Evolutionary conservation across 2,113 vertebrate species (phyloP), one percentile per base, ranked within the genome.

Genomic region (Vulpes vulpes): DNA sequence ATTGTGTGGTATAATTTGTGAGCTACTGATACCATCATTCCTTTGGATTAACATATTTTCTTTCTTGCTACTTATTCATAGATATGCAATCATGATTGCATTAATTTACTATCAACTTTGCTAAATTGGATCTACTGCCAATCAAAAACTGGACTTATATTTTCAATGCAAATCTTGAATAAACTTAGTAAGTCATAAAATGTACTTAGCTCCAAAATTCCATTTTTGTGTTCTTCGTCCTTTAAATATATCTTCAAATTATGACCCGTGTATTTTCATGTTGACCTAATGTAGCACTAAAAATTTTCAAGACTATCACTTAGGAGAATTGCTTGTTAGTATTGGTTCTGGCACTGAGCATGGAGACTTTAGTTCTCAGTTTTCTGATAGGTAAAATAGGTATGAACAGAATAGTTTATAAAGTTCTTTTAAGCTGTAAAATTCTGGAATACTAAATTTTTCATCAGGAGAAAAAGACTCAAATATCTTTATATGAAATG

Each of bases 361-460:
- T 14, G 53, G 19, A 85, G 10, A 60, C 4, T 12, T 89, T 55
- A 51, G 15, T 43, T 51, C n/a, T 81, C 49, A 60, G 0, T 86
- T 94, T 82, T 1, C n/a, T 89, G 25, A 35, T 62, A 22, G 81
- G 11, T 49, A 89, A 88, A 86, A 65, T 55, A 19, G 6, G 14
- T 51, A 83, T 91, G 38, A 69, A 15, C 27, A 49, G 55, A 16
- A 89, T 67, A 22, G 92, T 53, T 71, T 65, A 30, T 85, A 81
- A 78, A 55, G 5, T 82, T 89, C 19, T 17, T 78, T 38, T 81
- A 81, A 81, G 12, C 15, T 81, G 15, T 32, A 30, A 85, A 74
- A 57, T 86, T 94, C 80, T 74, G 8, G 22, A 59, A 43, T 94
- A 74, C 11, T 89, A 78, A 96, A 38, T 12, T 93, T 65, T 73